Conservation (phyloP, 2,888 invertebrate species). For the Philereme transversata region DNA sequence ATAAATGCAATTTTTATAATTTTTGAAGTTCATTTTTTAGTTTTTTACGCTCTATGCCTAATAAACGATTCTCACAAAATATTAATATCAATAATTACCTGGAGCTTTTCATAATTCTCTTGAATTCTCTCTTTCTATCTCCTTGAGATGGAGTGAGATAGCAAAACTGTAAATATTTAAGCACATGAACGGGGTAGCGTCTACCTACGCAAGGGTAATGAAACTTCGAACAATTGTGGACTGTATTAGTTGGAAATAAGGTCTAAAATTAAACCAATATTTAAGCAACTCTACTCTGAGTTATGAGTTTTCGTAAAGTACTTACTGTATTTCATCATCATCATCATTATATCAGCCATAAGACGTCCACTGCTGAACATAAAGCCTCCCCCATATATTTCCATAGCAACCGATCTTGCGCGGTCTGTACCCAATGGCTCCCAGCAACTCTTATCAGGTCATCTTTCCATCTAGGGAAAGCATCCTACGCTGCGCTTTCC, state of each 20-base stretch:
- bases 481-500: too few species aligned
- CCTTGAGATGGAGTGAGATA: slow-evolving; percentile 30
- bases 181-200: slow-evolving; percentile 40
- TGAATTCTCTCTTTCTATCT: slow-evolving; percentile 32
- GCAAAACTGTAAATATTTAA: slow-evolving; percentile 47
- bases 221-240: slow-evolving; percentile 6
- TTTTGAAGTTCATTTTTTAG: too few species aligned
- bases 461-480: too few species aligned
- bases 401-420: too few species aligned
- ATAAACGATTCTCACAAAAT: neutral
- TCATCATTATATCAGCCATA: too few species aligned
- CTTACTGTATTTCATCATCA: neutral
- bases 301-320: slow-evolving; percentile 4
- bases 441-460: too few species aligned
- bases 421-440: too few species aligned
- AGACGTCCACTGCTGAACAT: too few species aligned
- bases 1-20: too few species aligned
- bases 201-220: slow-evolving; percentile 22
- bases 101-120: slow-evolving; percentile 24
- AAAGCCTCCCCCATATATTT: too few species aligned
- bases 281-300: neutral
- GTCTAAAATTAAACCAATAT: neutral
- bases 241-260: neutral
- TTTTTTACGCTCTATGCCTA: too few species aligned
- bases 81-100: slow-evolving; percentile 18